These are phyloP conservation scores for Xiphophorus couchianus DNA, from an alignment of 2,113 vertebrate species.

Conservation along the genomic window DNA sequence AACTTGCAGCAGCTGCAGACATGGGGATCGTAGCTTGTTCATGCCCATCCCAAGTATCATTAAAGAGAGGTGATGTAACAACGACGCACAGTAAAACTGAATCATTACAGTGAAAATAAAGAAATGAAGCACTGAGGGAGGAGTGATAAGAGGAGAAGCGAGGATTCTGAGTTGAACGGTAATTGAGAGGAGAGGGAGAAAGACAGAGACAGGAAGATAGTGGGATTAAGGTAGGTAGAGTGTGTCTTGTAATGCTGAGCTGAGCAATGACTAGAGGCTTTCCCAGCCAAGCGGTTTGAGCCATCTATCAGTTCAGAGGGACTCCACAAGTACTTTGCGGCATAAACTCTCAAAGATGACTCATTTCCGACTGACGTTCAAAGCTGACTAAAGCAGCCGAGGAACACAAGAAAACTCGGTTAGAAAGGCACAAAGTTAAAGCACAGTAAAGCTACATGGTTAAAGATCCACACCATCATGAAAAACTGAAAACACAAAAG, in stretches of 20 bases:
- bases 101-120: conserved; percentile 33
- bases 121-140: conserved; percentile 15
- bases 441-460: not conserved
- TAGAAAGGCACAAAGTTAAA: not conserved
- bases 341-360: conserved; percentile 27
- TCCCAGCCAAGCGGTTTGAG: conserved; percentile 54
- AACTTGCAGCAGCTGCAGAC: not conserved
- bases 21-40: conserved; percentile 29
- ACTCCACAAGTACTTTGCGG: conserved; percentile 29
- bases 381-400: not conserved
- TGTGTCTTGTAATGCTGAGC: conserved; percentile 40
- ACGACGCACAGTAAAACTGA: conserved; percentile 39
- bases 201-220: conserved; percentile 45
- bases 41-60: conserved; percentile 35
- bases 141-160: conserved; percentile 16
- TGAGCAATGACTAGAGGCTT: conserved; percentile 51
- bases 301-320: conserved; percentile 41
- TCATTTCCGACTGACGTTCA: conserved; percentile 16
- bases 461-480: not conserved
- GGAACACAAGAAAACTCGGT: conserved; percentile 1
- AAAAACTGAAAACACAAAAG: too few relatives aligned
- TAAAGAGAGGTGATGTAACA: conserved; percentile 30
- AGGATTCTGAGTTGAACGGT: conserved; percentile 44
- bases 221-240: conserved; percentile 49
- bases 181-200: conserved; percentile 57